Conservation (phyloP, 1,140 invertebrate species). For the Phenacoccus solenopsis region DNA sequence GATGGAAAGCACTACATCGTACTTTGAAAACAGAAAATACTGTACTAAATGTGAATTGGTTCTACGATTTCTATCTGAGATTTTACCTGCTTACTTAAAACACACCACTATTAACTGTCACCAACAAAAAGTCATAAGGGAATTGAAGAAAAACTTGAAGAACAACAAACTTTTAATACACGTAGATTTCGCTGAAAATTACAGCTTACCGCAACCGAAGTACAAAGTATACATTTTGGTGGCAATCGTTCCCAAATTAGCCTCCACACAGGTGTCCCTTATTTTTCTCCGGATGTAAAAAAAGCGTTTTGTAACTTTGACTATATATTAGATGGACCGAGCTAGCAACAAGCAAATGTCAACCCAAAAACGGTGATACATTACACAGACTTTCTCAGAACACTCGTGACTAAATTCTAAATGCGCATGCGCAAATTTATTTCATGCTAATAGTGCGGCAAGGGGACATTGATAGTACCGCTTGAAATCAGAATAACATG, state of each 20-base stretch:
- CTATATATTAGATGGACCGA: no score
- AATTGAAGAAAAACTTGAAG: conserved; percentile 29
- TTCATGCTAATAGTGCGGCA: no score
- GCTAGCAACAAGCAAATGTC: no score
- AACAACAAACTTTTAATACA: conserved; percentile 29
- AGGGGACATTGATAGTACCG: no score
- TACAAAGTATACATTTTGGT: conserved; percentile 32
- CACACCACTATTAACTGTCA: conserved; percentile 28
- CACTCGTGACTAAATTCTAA: no score
- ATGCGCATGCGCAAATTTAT: no score
- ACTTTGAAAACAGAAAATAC: background rate
- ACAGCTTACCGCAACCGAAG: conserved; percentile 30
- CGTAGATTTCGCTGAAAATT: conserved; percentile 33
- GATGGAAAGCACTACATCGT: background rate
- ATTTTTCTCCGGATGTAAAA: conserved; percentile 23
- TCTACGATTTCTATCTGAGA: conserved; percentile 17
- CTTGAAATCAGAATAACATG: no score
- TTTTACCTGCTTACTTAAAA: conserved; percentile 23
- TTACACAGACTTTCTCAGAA: no score
- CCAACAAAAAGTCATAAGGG: conserved; percentile 28
- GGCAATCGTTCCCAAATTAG: conserved; percentile 29
- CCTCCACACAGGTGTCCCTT: conserved; percentile 32
- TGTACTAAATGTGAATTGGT: conserved; percentile 26
- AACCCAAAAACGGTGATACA: no score
- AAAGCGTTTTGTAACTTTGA: no score